These are phyloP conservation scores for Calameuta filiformis DNA, from an alignment of 2,888 invertebrate genomes.

Conservation along the genomic window DNA sequence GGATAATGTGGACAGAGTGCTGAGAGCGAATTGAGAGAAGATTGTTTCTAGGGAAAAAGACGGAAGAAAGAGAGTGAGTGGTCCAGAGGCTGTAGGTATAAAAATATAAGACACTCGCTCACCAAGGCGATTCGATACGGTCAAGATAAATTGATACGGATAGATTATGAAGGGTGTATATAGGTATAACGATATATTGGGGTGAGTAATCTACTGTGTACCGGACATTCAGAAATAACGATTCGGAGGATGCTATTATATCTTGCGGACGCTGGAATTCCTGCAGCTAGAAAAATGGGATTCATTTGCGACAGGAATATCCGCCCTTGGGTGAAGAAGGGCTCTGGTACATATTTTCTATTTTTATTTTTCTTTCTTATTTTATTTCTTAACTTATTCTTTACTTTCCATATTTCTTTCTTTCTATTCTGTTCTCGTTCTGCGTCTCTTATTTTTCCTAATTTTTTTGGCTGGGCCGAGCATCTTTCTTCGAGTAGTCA, in stretches of 20 bases:
- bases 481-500: too few relatives aligned
- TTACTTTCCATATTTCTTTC: too few relatives aligned
- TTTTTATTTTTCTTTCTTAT: too few relatives aligned
- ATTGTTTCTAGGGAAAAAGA: background rate
- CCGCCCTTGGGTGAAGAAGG: background rate
- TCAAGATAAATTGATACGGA: constrained; percentile 46
- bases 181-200: constrained; percentile 18
- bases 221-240: constrained; percentile 24
- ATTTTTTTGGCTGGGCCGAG: too few relatives aligned
- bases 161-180: constrained; percentile 38
- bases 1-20: constrained; percentile 39
- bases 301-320: background rate
- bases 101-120: constrained; percentile 32
- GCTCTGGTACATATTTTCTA: background rate
- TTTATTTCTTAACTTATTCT: too few relatives aligned
- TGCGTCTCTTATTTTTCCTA: too few relatives aligned
- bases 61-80: background rate
- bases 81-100: constrained; percentile 19
- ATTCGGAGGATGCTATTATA: background rate
- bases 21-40: constrained; percentile 3
- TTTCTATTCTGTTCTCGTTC: too few relatives aligned
- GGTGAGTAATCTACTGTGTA: constrained; percentile 8
- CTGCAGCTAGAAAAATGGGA: background rate
- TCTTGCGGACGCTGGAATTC: background rate
- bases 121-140: constrained; percentile 43